Percentiles rank a stretch among this genome's conserved stretches.
These are phyloP conservation scores for Brachirus orientalis DNA, from an alignment of 2,113 vertebrate species.

Conservation along the genomic window DNA sequence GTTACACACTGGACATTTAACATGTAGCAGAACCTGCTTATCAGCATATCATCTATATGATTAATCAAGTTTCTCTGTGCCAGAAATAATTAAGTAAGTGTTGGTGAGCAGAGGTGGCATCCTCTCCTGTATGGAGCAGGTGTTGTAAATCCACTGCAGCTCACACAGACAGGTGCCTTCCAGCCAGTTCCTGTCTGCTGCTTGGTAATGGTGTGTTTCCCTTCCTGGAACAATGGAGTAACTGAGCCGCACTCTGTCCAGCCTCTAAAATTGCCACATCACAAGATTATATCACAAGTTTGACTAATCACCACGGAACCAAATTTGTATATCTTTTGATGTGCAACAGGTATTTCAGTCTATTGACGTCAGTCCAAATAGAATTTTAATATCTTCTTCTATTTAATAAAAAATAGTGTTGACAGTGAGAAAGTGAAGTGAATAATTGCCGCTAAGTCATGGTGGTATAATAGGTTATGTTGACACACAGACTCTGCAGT, in stretches of 20 bases:
- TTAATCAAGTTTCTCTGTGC: too few species aligned
- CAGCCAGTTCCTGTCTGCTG: constrained; percentile 78
- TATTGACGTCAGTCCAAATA: background rate
- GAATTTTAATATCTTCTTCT: background rate
- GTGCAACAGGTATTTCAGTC: background rate
- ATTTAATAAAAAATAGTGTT: background rate
- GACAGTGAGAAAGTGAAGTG: background rate
- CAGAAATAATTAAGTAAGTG: constrained; percentile 68
- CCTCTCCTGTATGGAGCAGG: constrained; percentile 66
- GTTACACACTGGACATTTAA: too few species aligned
- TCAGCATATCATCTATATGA: constrained; percentile 8
- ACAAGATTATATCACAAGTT: constrained; percentile 38
- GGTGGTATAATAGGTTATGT: background rate
- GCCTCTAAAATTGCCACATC: constrained; percentile 54
- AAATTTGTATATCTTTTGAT: background rate
- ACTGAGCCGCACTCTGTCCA: constrained; percentile 47
- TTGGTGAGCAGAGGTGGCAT: constrained; percentile 57
- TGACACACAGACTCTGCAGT: background rate
- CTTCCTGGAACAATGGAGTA: constrained; percentile 64
- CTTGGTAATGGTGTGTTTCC: constrained; percentile 75
- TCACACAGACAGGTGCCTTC: constrained; percentile 76
- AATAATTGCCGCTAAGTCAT: background rate
- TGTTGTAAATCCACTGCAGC: constrained; percentile 77
- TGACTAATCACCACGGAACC: constrained; percentile 19
- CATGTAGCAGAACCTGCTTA: background rate